Conservation (phyloP, 2,113 vertebrate species). For the Salvelinus alpinus region DNA sequence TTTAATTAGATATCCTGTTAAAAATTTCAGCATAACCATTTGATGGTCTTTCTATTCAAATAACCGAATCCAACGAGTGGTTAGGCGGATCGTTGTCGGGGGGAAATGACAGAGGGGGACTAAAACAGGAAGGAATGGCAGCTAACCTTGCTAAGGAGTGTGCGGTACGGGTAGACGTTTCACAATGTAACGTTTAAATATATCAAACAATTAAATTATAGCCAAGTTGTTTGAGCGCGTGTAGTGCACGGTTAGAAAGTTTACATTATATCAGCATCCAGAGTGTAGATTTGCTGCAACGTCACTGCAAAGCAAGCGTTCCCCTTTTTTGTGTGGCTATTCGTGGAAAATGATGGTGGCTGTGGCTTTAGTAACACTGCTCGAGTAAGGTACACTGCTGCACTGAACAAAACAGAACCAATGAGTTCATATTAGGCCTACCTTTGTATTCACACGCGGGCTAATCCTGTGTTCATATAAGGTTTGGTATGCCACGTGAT, state of each 20-base stretch:
- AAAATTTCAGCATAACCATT: not conserved
- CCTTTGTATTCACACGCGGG: not conserved
- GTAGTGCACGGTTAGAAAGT: not conserved
- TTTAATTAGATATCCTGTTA: constrained; percentile 8
- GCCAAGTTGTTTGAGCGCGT: not conserved
- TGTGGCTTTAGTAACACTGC: constrained; percentile 17
- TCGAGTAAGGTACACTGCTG: not conserved
- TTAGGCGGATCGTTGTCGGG: constrained; percentile 28
- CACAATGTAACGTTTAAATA: constrained; percentile 19
- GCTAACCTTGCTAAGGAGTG: constrained; percentile 45
- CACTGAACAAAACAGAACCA: not conserved
- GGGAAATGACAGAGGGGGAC: constrained; percentile 38
- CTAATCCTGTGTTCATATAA: not conserved
- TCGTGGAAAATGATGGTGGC: constrained; percentile 41
- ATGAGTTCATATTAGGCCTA: not conserved
- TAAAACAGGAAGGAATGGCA: constrained; percentile 48
- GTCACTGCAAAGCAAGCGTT: constrained; percentile 2
- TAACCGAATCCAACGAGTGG: constrained; percentile 14
- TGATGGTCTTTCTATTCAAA: not conserved
- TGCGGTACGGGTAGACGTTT: constrained; percentile 51
- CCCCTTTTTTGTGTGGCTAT: constrained; percentile 12
- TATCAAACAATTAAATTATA: constrained; percentile 36
- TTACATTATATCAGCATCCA: not conserved
- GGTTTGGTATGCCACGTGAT: not conserved
- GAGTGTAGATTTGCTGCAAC: not conserved